Conservation (phyloP, 1,140 invertebrate genomes). For the Drosophila triauraria region DNA sequence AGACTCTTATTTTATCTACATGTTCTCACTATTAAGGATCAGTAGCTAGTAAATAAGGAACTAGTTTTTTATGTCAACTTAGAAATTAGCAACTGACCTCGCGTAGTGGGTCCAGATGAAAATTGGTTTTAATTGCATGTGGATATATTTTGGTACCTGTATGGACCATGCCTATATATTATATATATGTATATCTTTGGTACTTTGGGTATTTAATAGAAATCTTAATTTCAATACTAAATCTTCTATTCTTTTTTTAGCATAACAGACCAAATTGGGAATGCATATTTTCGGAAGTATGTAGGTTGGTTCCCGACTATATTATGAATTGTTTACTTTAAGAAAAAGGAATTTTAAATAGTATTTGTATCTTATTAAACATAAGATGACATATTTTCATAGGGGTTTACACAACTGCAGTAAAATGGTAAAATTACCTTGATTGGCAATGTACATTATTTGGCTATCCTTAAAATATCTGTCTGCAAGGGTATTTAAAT, state of each 20-base stretch:
- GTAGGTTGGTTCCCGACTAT: neutral
- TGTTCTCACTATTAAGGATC: neutral
- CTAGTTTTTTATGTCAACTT: neutral
- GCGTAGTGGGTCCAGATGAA: neutral
- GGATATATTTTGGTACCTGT: neutral
- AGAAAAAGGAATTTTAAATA: neutral
- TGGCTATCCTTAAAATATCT: slow-evolving; percentile 1
- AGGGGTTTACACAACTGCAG: slow-evolving; percentile 15
- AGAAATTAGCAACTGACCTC: neutral
- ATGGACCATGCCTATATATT: neutral
- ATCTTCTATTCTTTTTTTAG: neutral
- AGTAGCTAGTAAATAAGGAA: neutral
- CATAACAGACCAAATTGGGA: neutral
- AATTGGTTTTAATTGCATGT: neutral
- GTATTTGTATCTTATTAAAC: neutral
- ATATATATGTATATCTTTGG: neutral
- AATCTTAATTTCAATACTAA: neutral
- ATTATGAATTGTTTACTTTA: neutral
- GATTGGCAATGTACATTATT: slow-evolving; percentile 4
- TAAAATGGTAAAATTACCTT: slow-evolving; percentile 1
- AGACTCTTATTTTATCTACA: neutral
- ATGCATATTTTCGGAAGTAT: neutral
- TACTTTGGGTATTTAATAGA: neutral
- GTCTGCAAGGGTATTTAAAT: slow-evolving; percentile 40
- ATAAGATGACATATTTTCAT: neutral